phyloP scores from a whole-genome alignment of 2,113 vertebrate genomes.

The Heterocephalus glaber region DNA sequence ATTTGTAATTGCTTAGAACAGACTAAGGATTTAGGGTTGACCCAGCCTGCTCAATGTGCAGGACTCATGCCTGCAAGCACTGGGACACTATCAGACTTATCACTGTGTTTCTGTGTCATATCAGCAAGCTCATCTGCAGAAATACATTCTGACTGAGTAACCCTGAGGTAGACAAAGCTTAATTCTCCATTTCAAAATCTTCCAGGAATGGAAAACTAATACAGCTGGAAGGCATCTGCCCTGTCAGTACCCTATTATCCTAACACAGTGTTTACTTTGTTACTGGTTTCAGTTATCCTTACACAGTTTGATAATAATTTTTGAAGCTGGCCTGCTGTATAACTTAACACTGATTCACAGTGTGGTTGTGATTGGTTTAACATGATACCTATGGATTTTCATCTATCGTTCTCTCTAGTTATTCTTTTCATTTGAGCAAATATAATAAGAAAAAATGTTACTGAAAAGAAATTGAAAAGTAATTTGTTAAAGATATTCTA shows the following conservation, averaged over 20 bases:
- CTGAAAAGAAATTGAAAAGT: background rate
- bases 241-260: constrained; percentile 84
- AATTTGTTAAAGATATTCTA: background rate
- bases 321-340: constrained; percentile 67
- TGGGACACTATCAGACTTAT: constrained; percentile 79
- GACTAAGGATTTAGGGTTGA: constrained; percentile 71
- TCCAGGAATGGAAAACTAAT: constrained; percentile 83
- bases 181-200: constrained; percentile 87
- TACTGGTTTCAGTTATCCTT: constrained; percentile 79
- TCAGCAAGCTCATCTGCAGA: constrained; percentile 85
- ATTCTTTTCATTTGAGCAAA: constrained; percentile 19
- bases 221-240: constrained; percentile 83
- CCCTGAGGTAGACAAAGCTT: constrained; percentile 86
- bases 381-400: constrained; percentile 61
- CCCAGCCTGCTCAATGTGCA: constrained; percentile 74
- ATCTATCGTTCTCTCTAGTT: background rate
- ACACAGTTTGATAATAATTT: constrained; percentile 82
- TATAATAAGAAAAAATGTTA: background rate
- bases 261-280: constrained; percentile 82
- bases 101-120: constrained; percentile 82
- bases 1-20: constrained; percentile 73
- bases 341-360: constrained; percentile 62
- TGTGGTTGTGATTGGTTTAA: constrained; percentile 67
- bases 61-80: constrained; percentile 81
- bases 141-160: constrained; percentile 86